Evolutionary conservation across 2,113 vertebrate genomes (phyloP), one percentile per base, ranked within the genome.

Genomic region (Entelurus aequoreus): DNA sequence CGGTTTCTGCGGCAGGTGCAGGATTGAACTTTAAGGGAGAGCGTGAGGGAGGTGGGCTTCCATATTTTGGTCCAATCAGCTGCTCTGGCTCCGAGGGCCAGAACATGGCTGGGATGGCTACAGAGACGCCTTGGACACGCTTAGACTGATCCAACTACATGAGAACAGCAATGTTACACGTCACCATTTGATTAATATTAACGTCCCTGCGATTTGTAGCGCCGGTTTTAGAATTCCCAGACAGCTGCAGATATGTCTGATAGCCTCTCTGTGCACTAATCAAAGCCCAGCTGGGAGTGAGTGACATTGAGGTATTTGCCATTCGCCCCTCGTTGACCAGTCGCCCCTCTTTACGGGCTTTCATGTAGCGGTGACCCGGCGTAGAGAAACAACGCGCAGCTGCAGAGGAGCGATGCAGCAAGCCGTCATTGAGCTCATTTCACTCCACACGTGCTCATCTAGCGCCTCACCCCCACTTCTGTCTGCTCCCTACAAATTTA

Each of bases 231-330:
- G 28, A 28, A 28, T 42, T 42, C 40, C 10, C 40, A 8, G 10
- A 74, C 71, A 56, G 78, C 80, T 78, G 42, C 10, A 46, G 77
- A 86, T 70, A 65, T 51, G 35, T 61, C 66, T 5, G 67, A 82
- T 75, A 66, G 66, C 37, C 63, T 74, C 68, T 74, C 68, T 75
- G 63, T 64, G 61, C 42, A 69, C 71, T 83, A 79, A 83, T 85
- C 68, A 86, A 82, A 76, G 66, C 80, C 84, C 81, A 85, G 82
- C 79, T 86, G 83, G 75, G 70, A 61, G 52, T 15, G 58, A 71
- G 64, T 58, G 51, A 65, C 72, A 57, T 58, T 58, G 38, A 63
- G 76, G 61, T 56, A 74, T 78, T 72, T 63, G 70, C 53, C 54
- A 51, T 44, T 67, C 66, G 55, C 6, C 12, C 28, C 42, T 47